Conservation (phyloP, 2,113 vertebrate species). For the Poicephalus meyeri region DNA sequence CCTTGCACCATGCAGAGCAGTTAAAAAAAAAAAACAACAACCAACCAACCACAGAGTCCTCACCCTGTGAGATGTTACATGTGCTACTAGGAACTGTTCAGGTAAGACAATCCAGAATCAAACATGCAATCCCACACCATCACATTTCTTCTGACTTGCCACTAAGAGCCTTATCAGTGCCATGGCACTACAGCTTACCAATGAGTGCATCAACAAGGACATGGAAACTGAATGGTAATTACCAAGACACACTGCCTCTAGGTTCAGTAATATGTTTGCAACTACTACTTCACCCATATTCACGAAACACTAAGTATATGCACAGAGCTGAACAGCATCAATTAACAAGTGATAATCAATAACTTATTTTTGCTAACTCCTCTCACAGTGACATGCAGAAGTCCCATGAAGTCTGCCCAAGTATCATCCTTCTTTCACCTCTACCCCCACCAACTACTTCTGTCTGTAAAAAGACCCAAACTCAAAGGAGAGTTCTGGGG, state of each 20-base stretch:
- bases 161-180: fast-evolving
- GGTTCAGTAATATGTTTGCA: fast-evolving
- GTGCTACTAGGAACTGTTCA: fast-evolving
- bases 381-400: fast-evolving
- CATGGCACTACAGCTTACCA: fast-evolving
- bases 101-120: fast-evolving
- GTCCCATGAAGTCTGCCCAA: not conserved
- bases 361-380: not conserved
- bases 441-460: fast-evolving
- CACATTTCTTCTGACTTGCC: fast-evolving
- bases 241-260: not conserved
- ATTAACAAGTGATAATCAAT: not conserved
- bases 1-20: not conserved
- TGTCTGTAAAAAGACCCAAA: not conserved
- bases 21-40: not conserved
- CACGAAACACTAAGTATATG: fast-evolving
- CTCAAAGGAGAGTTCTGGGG: not conserved
- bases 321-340: not conserved
- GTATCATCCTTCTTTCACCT: not conserved
- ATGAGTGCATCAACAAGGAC: fast-evolving
- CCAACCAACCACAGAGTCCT: not conserved
- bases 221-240: not conserved
- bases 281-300: fast-evolving
- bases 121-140: fast-evolving
- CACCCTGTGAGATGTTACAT: fast-evolving